Conservation (phyloP, 2,797 vertebrate genomes). For the Smutsia gigantea region DNA sequence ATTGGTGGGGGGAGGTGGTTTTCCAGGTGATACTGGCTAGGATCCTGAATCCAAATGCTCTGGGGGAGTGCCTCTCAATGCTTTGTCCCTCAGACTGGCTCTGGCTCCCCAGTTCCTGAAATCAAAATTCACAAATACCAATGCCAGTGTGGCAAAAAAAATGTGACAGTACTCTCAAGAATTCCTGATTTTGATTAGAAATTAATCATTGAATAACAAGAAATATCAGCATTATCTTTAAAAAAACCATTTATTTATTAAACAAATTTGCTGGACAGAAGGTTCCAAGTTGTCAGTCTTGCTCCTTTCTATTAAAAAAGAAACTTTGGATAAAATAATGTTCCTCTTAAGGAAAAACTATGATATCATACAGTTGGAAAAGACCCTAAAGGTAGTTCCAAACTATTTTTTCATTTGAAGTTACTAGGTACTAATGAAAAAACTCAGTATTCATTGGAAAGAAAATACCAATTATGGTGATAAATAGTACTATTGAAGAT, state of each 20-base stretch:
- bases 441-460: not conserved
- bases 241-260: not conserved
- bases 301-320: slow-evolving; percentile 5
- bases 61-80: not conserved
- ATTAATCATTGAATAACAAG: not conserved
- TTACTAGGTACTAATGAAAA: not conserved
- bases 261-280: not conserved
- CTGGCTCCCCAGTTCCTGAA: not conserved
- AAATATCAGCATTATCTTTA: slow-evolving; percentile 11
- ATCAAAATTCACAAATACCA: not conserved
- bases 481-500: not conserved
- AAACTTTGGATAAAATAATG: not conserved
- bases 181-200: slow-evolving; percentile 2
- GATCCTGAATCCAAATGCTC: not conserved
- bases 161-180: not conserved
- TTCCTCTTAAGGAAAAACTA: not conserved
- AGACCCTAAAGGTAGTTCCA: slow-evolving; percentile 9
- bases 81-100: not conserved
- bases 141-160: not conserved
- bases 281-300: not conserved
- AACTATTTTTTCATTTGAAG: slow-evolving; percentile 15
- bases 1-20: not conserved
- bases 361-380: slow-evolving; percentile 14
- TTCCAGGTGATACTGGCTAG: slow-evolving; percentile 8
- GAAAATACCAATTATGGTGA: not conserved